Evolutionary conservation across 2,888 invertebrate genomes (phyloP).

Genomic region (Diarsia dahlii): DNA sequence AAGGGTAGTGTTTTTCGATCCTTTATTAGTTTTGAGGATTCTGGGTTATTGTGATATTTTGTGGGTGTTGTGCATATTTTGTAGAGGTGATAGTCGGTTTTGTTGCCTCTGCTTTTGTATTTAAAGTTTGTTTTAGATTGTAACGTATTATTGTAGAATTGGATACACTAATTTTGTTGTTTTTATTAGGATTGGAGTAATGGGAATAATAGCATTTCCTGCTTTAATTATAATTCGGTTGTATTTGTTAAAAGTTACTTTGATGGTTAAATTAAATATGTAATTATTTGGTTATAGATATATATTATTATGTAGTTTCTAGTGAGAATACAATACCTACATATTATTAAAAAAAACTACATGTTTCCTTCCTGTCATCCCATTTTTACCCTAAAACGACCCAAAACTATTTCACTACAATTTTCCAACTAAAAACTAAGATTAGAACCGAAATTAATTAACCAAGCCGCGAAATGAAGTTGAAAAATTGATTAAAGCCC

Average conservation of each 20-base stretch:
- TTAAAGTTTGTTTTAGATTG: constrained; percentile 43
- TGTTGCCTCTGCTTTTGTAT: neutral
- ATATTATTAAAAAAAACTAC: neutral
- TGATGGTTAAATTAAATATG: neutral
- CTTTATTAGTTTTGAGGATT: constrained; percentile 67
- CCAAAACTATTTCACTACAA: constrained; percentile 34
- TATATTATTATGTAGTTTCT: neutral
- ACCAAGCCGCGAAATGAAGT: constrained; percentile 80
- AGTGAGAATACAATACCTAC: neutral
- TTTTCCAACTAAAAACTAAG: constrained; percentile 62
- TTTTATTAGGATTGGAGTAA: neutral
- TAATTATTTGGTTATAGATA: neutral
- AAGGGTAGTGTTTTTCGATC: constrained; percentile 74
- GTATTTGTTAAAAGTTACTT: neutral
- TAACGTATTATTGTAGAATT: neutral
- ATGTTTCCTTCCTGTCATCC: neutral
- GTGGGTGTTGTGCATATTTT: constrained; percentile 43
- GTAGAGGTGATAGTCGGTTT: constrained; percentile 1
- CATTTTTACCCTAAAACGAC: neutral
- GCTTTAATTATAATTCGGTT: neutral
- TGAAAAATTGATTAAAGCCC: constrained; percentile 87
- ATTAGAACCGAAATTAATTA: constrained; percentile 74
- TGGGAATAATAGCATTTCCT: neutral
- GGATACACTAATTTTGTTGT: neutral
- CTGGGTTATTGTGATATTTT: constrained; percentile 56